phyloP scores from a whole-genome alignment of 2,888 invertebrate genomes.

The Conistra vaccinii region DNA sequence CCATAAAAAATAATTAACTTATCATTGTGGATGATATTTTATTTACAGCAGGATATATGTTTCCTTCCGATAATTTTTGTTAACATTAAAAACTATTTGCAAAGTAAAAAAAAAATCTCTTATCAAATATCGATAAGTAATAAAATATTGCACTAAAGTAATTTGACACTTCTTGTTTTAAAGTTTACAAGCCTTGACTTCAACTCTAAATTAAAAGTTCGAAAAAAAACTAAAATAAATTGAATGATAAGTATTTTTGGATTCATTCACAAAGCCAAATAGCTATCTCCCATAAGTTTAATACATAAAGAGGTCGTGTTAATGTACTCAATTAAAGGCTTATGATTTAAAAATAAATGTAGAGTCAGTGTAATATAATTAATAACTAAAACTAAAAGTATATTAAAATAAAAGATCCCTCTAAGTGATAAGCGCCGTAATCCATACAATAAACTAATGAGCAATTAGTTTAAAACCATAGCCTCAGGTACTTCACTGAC shows the following conservation, averaged over 20 bases:
- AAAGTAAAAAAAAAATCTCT: not conserved
- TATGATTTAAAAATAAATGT: slow-evolving; percentile 11
- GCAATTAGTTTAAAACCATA: slow-evolving; percentile 68
- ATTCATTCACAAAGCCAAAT: not conserved
- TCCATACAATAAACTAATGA: slow-evolving; percentile 68
- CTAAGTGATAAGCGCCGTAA: slow-evolving; percentile 62
- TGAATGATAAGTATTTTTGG: not conserved
- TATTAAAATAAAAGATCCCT: slow-evolving; percentile 47
- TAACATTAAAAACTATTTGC: not conserved
- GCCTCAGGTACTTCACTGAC: slow-evolving; percentile 60
- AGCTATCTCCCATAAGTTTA: not conserved
- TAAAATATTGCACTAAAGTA: not conserved
- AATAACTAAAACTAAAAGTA: slow-evolving; percentile 39
- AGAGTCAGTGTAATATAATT: slow-evolving; percentile 26
- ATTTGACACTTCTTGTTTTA: not conserved
- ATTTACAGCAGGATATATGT: slow-evolving; percentile 25
- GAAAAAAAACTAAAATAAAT: not conserved
- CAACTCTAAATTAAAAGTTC: not conserved
- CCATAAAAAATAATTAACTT: slow-evolving; percentile 46
- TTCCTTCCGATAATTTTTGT: slow-evolving; percentile 39
- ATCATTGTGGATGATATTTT: slow-evolving; percentile 15
- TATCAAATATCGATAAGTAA: not conserved
- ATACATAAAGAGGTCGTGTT: slow-evolving; percentile 2
- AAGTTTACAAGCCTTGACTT: not conserved
- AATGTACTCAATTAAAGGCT: not conserved